Percentiles rank a stretch among this genome's conserved stretches.
These are phyloP conservation scores for Euplexia lucipara DNA, from an alignment of 2,888 invertebrate species.

Conservation along the genomic window DNA sequence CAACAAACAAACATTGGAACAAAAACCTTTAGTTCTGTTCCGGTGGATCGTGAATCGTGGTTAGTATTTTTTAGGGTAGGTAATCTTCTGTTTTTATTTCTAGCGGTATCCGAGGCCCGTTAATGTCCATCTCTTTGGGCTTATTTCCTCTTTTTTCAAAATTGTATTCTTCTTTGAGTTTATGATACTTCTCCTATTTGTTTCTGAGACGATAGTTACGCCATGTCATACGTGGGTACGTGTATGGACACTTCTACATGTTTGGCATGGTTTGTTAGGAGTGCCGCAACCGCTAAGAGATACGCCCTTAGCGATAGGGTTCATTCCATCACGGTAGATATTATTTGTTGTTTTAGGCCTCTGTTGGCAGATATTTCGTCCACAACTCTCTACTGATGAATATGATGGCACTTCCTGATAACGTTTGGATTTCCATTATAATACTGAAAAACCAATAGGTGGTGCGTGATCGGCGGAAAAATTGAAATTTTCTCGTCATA, in stretches of 20 bases:
- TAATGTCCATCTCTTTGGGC: neutral
- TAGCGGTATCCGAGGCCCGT: neutral
- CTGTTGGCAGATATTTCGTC: no score
- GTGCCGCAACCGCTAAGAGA: no score
- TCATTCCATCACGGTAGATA: no score
- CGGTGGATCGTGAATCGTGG: neutral
- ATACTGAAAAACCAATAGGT: neutral
- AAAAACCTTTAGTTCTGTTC: slow-evolving; percentile 27
- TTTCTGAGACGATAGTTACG: no score
- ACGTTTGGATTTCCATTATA: neutral
- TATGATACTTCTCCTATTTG: neutral
- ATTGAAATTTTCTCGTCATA: neutral
- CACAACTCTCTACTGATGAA: no score
- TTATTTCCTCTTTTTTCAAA: no score
- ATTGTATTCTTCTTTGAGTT: neutral
- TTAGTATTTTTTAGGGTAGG: neutral
- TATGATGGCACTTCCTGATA: neutral
- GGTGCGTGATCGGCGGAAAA: neutral
- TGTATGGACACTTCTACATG: no score
- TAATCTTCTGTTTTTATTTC: slow-evolving; percentile 19
- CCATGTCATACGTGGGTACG: no score
- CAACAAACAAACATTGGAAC: slow-evolving; percentile 32
- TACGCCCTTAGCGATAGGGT: no score
- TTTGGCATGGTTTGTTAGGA: no score
- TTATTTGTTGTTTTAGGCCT: no score